Evolutionary conservation across 2,888 invertebrate species (phyloP).

Genomic region (Hirtodrosophila histrioides): DNA sequence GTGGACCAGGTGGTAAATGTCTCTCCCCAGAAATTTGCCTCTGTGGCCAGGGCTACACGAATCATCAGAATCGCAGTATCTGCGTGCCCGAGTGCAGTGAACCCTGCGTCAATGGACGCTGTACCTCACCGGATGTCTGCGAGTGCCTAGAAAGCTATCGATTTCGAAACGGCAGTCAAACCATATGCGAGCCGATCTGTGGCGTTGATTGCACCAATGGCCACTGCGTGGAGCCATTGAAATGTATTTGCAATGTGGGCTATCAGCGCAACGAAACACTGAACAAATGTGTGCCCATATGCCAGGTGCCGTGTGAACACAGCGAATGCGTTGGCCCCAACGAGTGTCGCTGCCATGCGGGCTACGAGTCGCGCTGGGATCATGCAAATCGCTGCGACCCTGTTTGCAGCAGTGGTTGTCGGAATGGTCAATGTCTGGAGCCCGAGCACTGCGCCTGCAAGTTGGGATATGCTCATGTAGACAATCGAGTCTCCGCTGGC

Average conservation of each 20-base stretch:
- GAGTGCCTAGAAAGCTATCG: conserved; percentile 71
- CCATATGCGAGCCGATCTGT: conserved; percentile 83
- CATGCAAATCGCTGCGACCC: conserved; percentile 74
- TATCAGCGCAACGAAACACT: conserved; percentile 65
- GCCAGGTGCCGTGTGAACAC: conserved; percentile 75
- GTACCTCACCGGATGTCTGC: conserved; percentile 78
- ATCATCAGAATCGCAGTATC: conserved; percentile 57
- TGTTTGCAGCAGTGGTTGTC: conserved; percentile 77
- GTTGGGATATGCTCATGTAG: conserved; percentile 69
- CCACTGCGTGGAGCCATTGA: conserved; percentile 86
- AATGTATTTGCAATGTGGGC: conserved; percentile 86
- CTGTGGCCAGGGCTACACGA: conserved; percentile 77
- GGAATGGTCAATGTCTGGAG: conserved; percentile 79
- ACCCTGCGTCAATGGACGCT: conserved; percentile 76
- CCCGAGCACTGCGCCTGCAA: conserved; percentile 85
- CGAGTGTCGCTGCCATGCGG: conserved; percentile 85
- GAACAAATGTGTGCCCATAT: conserved; percentile 73
- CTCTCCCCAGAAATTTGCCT: conserved; percentile 74
- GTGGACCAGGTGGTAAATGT: conserved; percentile 76
- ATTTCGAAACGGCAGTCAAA: conserved; percentile 64
- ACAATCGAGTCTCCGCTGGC: conserved; percentile 53
- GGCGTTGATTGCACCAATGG: conserved; percentile 83
- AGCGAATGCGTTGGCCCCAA: conserved; percentile 84
- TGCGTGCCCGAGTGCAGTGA: conserved; percentile 77
- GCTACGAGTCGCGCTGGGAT: conserved; percentile 73